Percentiles rank a stretch among this genome's conserved stretches.
These are phyloP conservation scores for Escarpia spicata DNA, from an alignment of 2,888 invertebrate species.

Conservation along the genomic window DNA sequence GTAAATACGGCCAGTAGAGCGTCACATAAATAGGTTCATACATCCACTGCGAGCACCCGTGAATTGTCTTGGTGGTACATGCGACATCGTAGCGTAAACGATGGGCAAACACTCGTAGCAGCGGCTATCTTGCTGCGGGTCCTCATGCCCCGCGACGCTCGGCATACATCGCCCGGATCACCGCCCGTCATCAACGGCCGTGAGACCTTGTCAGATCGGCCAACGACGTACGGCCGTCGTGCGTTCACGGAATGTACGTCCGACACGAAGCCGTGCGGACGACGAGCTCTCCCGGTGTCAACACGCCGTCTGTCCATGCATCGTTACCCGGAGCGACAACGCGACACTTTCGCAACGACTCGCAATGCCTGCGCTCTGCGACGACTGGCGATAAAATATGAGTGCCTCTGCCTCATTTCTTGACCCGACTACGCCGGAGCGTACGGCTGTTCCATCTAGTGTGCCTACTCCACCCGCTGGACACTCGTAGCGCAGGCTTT, in stretches of 20 bases:
- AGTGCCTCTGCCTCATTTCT: neutral
- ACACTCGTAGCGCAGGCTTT: neutral
- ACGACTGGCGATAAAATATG: constrained; percentile 16
- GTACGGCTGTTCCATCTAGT: neutral
- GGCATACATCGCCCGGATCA: neutral
- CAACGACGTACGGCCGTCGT: neutral
- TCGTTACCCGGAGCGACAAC: neutral
- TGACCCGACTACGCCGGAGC: neutral
- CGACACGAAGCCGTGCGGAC: neutral
- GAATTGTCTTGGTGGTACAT: neutral
- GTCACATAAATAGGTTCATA: neutral
- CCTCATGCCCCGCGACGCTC: neutral
- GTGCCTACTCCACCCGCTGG: neutral
- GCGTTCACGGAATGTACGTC: neutral
- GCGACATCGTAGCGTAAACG: neutral
- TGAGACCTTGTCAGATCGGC: neutral
- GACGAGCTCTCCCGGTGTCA: neutral
- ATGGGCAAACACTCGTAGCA: neutral
- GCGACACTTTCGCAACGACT: neutral
- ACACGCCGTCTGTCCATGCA: neutral
- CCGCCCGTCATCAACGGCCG: neutral
- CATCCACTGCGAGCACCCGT: neutral
- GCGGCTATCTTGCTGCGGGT: neutral
- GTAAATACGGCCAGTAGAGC: neutral
- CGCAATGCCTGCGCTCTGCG: neutral